Evolutionary conservation across 2,797 vertebrate genomes (phyloP).

Genomic region (Enteromius afrohamiltoni): DNA sequence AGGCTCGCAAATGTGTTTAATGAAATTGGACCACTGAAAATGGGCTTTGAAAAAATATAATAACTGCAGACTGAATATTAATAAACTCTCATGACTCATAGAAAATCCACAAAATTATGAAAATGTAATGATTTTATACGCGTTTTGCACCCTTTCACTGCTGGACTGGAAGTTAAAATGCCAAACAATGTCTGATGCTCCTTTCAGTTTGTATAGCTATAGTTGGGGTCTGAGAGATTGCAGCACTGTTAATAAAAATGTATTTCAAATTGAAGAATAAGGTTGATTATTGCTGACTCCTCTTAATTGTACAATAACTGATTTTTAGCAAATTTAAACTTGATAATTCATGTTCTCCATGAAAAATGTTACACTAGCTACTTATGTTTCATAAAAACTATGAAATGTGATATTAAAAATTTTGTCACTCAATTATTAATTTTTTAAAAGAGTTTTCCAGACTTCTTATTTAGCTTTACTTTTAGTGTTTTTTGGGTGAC

Average conservation of each 20-base stretch:
- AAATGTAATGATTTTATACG: constrained; percentile 33
- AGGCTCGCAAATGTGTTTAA: constrained; percentile 45
- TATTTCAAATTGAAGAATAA: not conserved
- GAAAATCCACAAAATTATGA: constrained; percentile 25
- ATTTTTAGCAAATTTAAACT: not conserved
- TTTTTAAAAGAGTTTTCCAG: not conserved
- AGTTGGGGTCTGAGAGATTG: not conserved
- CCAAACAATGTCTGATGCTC: not conserved
- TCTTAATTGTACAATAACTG: not conserved
- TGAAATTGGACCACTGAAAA: constrained; percentile 56
- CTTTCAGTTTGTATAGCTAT: not conserved
- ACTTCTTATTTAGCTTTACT: not conserved
- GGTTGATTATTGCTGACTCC: not conserved
- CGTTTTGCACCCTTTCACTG: not conserved
- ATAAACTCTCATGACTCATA: constrained; percentile 50
- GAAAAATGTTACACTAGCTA: not conserved
- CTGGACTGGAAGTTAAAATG: constrained; percentile 5
- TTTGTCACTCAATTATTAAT: not conserved
- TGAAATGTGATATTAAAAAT: not conserved
- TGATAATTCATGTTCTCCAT: not conserved
- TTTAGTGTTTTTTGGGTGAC: not conserved
- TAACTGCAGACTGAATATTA: constrained; percentile 44
- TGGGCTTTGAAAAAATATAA: constrained; percentile 32
- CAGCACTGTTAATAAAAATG: not conserved
- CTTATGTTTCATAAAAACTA: not conserved